Evolutionary conservation across 2,888 invertebrate species (phyloP).

Genomic region (Synergus japonicus): DNA sequence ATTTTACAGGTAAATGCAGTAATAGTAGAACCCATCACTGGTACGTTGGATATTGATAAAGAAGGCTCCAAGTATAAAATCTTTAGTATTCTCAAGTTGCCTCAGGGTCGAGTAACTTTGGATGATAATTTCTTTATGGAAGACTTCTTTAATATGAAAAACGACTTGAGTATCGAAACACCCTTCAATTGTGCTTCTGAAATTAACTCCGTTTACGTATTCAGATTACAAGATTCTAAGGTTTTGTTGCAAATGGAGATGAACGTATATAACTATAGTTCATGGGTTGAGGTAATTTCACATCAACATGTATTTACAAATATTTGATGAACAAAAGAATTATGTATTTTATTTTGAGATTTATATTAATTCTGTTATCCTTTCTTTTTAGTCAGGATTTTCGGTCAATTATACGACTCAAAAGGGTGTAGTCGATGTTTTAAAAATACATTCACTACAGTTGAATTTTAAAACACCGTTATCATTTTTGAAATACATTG

Average conservation of each 20-base stretch:
- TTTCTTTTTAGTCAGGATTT: constrained; percentile 75
- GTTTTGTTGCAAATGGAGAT: constrained; percentile 79
- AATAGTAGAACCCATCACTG: constrained; percentile 64
- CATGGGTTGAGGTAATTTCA: constrained; percentile 78
- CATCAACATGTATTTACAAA: constrained; percentile 21
- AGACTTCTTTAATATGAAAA: constrained; percentile 79
- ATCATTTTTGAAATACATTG: constrained; percentile 78
- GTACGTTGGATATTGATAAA: constrained; percentile 71
- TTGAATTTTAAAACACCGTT: constrained; percentile 80
- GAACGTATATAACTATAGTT: constrained; percentile 75
- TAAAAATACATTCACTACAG: constrained; percentile 77
- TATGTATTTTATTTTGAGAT: background rate
- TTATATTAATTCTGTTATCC: constrained; percentile 27
- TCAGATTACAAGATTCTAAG: constrained; percentile 74
- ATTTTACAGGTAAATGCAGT: constrained; percentile 61
- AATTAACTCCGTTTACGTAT: constrained; percentile 78
- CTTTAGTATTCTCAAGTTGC: constrained; percentile 76
- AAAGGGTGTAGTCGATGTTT: constrained; percentile 71
- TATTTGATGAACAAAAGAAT: too few relatives aligned
- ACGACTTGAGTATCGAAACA: constrained; percentile 80
- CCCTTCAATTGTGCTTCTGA: constrained; percentile 79
- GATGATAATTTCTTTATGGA: constrained; percentile 80
- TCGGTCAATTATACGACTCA: constrained; percentile 79
- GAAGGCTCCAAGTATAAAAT: constrained; percentile 69
- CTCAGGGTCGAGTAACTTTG: constrained; percentile 80